Evolutionary conservation across 2,797 vertebrate species (phyloP), one percentile per base, ranked within the genome.

Genomic region (Onychomys arenicola): DNA sequence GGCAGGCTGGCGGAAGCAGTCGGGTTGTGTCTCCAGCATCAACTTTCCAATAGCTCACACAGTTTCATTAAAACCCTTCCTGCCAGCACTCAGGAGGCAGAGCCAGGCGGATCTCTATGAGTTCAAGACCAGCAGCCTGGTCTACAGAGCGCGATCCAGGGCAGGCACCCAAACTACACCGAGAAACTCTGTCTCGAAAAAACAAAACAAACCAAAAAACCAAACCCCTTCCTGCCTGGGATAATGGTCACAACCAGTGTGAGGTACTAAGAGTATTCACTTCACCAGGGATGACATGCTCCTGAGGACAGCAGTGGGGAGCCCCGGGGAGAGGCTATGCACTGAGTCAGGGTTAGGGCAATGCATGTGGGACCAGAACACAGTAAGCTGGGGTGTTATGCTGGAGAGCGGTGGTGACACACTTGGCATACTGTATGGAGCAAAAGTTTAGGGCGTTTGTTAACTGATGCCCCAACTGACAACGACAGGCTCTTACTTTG

Each of bases 51-150:
- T 0, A 85, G 76, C 89, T 88, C 94, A 90, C n/a, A 81, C 80
- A 52, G 77, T 86, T 59, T 86, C 87, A 81, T 90, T 82, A 17
- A 92, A 93, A 85, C 59, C 49, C 46, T 86, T 87, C 81, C 95
- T 32, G 27, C 25, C 76, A 52, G 49, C 49, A 52, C 49, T 52
- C 13, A 52, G 49, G 49, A 52, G 12, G 49, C 12, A 52, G 49
- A 52, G 49, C 12, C 49, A 52, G 49, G 49, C 2, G 12, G 49
- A 52, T 52, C 49, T 52, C 49, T 52, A 13, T 52, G 49, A 14
- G 49, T 52, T 52, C 49, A 52, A 52, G 49, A 13, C 12, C 49
- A 52, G 49, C 49, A 52, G 49, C 49, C 49, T 52, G 49, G 49
- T 52, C 49, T 52, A 52, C 49, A 52, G 49, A 52, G 49, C 12